A percentile compares a stretch with the other conserved stretches of the same genome.
Conservation (phyloP, 2,888 invertebrate species). For the Latheticus oryzae region DNA sequence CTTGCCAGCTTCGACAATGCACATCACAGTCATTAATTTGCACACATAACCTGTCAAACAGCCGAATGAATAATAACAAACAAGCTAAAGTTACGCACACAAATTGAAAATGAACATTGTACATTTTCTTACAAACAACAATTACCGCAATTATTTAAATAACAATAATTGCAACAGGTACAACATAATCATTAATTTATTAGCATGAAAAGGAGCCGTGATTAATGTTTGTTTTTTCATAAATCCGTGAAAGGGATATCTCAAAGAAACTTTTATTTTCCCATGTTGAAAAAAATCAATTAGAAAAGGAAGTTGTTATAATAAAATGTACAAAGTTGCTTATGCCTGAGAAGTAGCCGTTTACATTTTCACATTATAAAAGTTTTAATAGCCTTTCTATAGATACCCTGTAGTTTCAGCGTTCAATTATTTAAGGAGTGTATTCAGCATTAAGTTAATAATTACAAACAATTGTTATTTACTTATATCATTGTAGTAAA, state of each 20-base stretch:
- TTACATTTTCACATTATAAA: no score
- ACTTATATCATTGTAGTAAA: no score
- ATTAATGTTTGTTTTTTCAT: conserved; percentile 22
- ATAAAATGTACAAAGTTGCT: no score
- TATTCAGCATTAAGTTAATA: no score
- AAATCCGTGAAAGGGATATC: conserved; percentile 24
- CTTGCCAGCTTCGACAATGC: no score
- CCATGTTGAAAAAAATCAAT: no score
- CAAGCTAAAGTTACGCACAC: conserved; percentile 15
- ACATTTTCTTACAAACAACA: conserved; percentile 15
- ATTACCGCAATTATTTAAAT: conserved; percentile 31
- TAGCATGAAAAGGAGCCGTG: conserved; percentile 22
- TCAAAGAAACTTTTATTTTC: conserved; percentile 29
- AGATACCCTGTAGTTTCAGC: no score
- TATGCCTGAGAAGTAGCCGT: no score
- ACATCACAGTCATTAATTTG: conserved; percentile 15
- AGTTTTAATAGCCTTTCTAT: no score
- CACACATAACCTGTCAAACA: conserved; percentile 17
- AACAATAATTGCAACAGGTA: conserved; percentile 27
- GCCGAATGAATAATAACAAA: conserved; percentile 14
- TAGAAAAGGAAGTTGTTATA: no score
- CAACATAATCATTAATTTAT: conserved; percentile 28
- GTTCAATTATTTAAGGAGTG: no score
- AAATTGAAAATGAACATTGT: conserved; percentile 26
- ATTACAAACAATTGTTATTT: no score